A percentile compares a stretch with the other conserved stretches of the same genome.
These are phyloP conservation scores for Archocentrus centrarchus DNA, from an alignment of 2,113 vertebrate genomes.

Conservation along the genomic window DNA sequence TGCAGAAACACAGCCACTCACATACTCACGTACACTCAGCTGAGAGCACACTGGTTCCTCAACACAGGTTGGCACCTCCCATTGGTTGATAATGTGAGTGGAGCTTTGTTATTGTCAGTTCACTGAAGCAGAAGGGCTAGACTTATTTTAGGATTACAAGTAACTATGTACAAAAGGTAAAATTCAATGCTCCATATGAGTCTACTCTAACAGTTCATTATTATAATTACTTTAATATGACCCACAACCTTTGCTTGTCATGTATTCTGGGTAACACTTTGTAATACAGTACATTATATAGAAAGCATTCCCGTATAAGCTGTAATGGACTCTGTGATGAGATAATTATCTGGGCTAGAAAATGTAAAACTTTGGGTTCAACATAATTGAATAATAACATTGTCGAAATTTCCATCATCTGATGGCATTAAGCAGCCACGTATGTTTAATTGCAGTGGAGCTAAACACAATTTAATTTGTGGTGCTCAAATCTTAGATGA, in stretches of 20 bases:
- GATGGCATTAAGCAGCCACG: not conserved
- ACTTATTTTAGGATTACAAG: not conserved
- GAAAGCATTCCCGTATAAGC: not conserved
- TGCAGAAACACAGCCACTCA: slow-evolving; percentile 15
- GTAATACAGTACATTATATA: not conserved
- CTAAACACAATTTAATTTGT: not conserved
- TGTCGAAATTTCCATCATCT: not conserved
- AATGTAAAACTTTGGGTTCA: not conserved
- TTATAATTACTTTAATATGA: not conserved
- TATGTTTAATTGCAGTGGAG: not conserved
- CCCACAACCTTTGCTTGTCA: not conserved
- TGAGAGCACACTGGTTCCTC: slow-evolving; percentile 15
- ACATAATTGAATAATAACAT: not conserved
- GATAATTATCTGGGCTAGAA: not conserved
- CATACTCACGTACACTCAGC: slow-evolving; percentile 23
- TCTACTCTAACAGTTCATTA: not conserved
- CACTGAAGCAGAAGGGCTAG: not conserved
- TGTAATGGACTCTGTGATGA: not conserved
- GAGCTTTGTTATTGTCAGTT: not conserved
- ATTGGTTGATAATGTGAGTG: not conserved
- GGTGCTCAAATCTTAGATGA: not conserved
- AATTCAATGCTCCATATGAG: not conserved
- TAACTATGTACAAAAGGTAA: not conserved
- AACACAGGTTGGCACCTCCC: not conserved
- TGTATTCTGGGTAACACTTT: not conserved